phyloP scores from a whole-genome alignment of 1,140 invertebrate genomes.

The Ceratina australensis region DNA sequence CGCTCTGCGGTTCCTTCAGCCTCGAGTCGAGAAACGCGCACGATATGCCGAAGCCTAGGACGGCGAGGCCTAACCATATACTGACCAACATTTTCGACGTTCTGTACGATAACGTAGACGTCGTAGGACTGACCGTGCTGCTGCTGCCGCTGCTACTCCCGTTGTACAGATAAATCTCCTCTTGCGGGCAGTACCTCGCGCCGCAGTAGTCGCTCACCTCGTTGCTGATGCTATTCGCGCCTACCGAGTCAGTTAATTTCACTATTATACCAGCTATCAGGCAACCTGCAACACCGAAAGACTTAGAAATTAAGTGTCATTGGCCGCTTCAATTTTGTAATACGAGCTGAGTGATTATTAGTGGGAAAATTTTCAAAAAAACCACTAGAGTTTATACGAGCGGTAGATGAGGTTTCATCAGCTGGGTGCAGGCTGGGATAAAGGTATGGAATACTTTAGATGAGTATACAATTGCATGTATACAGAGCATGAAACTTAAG shows the following conservation, averaged over 20 bases:
- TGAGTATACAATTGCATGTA: too few species aligned
- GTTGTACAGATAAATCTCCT: conserved; percentile 69
- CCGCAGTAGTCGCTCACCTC: conserved; percentile 71
- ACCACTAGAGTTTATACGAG: too few species aligned
- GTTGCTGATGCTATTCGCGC: conserved; percentile 31
- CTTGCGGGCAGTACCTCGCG: conserved; percentile 69
- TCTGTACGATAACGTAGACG: conserved; percentile 73
- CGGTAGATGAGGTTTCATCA: too few species aligned
- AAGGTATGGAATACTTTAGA: too few species aligned
- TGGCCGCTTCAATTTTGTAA: background rate
- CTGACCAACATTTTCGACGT: conserved; percentile 78
- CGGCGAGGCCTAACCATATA: conserved; percentile 80
- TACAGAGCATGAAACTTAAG: too few species aligned
- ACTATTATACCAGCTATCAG: conserved; percentile 70
- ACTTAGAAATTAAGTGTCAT: too few species aligned
- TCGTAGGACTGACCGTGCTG: conserved; percentile 47
- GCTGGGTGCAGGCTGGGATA: too few species aligned
- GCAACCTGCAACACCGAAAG: conserved; percentile 68
- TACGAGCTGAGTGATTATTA: too few species aligned
- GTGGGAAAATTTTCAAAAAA: too few species aligned
- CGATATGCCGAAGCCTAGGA: conserved; percentile 80
- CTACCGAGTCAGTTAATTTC: conserved; percentile 64
- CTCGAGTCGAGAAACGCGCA: conserved; percentile 79
- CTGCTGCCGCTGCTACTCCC: conserved; percentile 34
- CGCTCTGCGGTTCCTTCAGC: conserved; percentile 73